Evolutionary conservation across 2,888 invertebrate genomes (phyloP).

Genomic region (Clitarchus hookeri): DNA sequence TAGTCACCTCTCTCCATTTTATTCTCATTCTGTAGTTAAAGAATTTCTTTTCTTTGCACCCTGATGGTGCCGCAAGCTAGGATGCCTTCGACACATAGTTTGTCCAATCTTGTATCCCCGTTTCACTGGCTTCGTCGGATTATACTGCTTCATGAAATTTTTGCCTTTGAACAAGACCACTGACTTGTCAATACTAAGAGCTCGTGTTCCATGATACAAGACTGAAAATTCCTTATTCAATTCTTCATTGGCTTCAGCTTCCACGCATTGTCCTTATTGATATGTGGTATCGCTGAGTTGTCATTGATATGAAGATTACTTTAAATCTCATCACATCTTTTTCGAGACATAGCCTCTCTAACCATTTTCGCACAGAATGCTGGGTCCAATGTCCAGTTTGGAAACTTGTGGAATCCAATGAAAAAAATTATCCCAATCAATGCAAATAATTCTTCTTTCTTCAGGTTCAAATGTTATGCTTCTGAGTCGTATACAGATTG

Average conservation of each 20-base stretch:
- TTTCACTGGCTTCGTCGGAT: not conserved
- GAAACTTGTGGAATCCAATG: slow-evolving; percentile 33
- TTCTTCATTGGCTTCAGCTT: slow-evolving; percentile 19
- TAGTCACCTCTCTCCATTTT: slow-evolving; percentile 27
- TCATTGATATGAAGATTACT: slow-evolving; percentile 36
- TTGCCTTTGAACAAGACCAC: slow-evolving; percentile 35
- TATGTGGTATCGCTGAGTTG: not conserved
- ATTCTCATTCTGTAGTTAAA: slow-evolving; percentile 25
- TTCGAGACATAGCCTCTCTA: slow-evolving; percentile 29
- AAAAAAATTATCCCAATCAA: slow-evolving; percentile 35
- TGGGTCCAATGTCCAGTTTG: slow-evolving; percentile 17
- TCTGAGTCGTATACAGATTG: not conserved
- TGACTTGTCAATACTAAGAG: slow-evolving; percentile 34
- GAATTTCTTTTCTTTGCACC: slow-evolving; percentile 34
- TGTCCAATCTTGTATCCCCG: slow-evolving; percentile 30
- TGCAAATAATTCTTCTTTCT: slow-evolving; percentile 15
- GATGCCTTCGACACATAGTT: slow-evolving; percentile 37
- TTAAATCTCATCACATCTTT: slow-evolving; percentile 33
- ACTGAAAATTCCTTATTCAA: slow-evolving; percentile 34
- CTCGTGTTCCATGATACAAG: slow-evolving; percentile 32
- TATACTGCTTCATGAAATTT: slow-evolving; percentile 35
- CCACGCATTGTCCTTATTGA: slow-evolving; percentile 27
- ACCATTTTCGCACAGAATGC: slow-evolving; percentile 29
- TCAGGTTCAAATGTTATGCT: slow-evolving; percentile 19
- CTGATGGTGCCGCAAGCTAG: slow-evolving; percentile 43